Evolutionary conservation across 2,888 invertebrate species (phyloP), one percentile per base, ranked within the genome.

Genomic region (Gastracanthus pulcherrimus): DNA sequence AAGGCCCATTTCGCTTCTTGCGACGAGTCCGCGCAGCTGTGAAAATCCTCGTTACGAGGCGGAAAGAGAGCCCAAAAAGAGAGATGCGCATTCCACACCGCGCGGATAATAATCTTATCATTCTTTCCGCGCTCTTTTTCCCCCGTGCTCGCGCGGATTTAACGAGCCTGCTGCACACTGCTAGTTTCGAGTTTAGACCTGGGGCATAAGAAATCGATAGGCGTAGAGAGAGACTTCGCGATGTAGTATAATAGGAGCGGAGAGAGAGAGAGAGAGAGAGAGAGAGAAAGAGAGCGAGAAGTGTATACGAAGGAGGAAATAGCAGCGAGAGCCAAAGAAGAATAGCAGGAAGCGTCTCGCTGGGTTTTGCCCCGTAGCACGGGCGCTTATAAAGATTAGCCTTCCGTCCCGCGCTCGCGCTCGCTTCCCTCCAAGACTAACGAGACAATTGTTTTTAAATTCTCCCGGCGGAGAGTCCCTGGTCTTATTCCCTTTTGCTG

Each of bases 361-460:
- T 60, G 23, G 29, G 71, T 19, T 78, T 64, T 70, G 62, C 55
- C 5, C n/a, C 11, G 23, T 2, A 13, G 13, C 23, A 58, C 62
- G 26, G 36, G n/a, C 13, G 48, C 74, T 72, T 51, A 70, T 34
- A 38, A 34, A 74, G 80, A 80, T 80, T 82, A 82, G 77, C 76
- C 74, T 80, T 70, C 62, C 64, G 64, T 36, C 62, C 19, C 62
- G 62, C 34, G 62, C 51, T 51, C 51, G 23, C 9, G 23, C 23
- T 23, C 0, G 67, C 48, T 34, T 69, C n/a, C 48, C 31, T 29
- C 66, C 16, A 1, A 2, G 11, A 23, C 81, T 81, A 81, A 81
- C 81, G 71, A 81, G 81, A 77, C 81, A 74, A 81, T 81, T 81
- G 81, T 81, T 70, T 76, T 62, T 69, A 29, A 71, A 78, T 71